phyloP scores from a whole-genome alignment of 2,888 invertebrate genomes.

The Trissonchulus latispiculum region DNA sequence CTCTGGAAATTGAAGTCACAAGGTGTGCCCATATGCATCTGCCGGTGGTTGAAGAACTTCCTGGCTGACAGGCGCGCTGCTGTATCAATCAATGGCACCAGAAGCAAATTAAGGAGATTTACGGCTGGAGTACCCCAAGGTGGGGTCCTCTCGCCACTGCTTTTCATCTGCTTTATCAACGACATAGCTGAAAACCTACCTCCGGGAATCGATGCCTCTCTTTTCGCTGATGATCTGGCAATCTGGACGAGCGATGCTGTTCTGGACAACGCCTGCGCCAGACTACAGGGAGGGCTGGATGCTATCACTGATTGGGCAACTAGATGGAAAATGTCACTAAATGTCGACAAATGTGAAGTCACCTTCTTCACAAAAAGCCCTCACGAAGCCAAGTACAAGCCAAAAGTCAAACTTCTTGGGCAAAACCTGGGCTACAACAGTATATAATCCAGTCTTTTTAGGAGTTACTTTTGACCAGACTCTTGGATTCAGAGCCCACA shows the following conservation, averaged over 20 bases:
- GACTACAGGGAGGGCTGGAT: no score
- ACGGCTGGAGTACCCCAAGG: not conserved
- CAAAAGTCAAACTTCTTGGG: no score
- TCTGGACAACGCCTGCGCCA: not conserved
- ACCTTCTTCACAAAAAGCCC: no score
- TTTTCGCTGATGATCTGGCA: conserved; percentile 9
- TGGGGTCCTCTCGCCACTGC: conserved; percentile 1
- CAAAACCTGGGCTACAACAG: not conserved
- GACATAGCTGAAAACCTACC: conserved; percentile 1
- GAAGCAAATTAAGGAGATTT: not conserved
- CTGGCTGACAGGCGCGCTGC: not conserved
- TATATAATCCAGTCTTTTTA: not conserved
- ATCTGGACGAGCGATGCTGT: not conserved
- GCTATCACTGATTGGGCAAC: no score
- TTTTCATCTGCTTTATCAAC: not conserved
- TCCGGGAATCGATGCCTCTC: not conserved
- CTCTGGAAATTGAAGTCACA: not conserved
- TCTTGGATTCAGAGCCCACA: not conserved
- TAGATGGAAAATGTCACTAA: conserved; percentile 7
- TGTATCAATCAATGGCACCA: not conserved
- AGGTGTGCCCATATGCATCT: not conserved
- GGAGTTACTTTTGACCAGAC: not conserved
- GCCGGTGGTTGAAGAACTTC: not conserved
- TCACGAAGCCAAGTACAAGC: no score
- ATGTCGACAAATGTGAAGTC: conserved; percentile 2